Evolutionary conservation across 2,888 invertebrate species (phyloP), one percentile per base, ranked within the genome.

Genomic region (Drosophila incognita): DNA sequence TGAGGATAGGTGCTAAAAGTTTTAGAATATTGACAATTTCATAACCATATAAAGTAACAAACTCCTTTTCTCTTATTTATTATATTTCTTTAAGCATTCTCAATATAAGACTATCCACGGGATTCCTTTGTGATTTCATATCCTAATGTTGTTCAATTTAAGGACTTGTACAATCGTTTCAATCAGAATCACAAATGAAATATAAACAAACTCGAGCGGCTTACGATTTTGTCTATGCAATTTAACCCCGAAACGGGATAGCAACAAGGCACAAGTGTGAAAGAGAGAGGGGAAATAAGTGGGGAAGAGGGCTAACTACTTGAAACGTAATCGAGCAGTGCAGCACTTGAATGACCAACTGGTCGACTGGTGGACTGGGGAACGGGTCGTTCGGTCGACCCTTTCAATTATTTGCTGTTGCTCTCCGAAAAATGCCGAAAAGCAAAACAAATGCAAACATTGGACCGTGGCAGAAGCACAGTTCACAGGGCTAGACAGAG

Each of bases 381-480:
- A 10, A 18, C 49, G 42, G 42, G 42, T 51, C 33, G 54, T 15
- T 36, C 61, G 79, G 63, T 65, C 79, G 76, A 84, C 90, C 90
- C 85, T 85, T 85, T 89, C 88, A 87, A 85, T 85, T 90, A 85
- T 90, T 89, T 85, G 85, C 87, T 79, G 69, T 81, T 83, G 62
- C 74, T 75, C 77, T 70, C 67, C 71, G 71, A 80, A 81, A 73
- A 83, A 84, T 83, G 76, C 84, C 84, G 75, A 87, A 81, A 89
- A 87, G 82, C 82, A 89, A 88, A 86, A 90, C 88, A 90, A 88
- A 90, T 88, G 88, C 90, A 86, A 90, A 86, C 89, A 86, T 82
- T 76, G 80, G 52, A 57, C 71, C 36, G 29, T 63, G 51, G 40
- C 76, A 69, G 65, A 38, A 78, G 58, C 64, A 52, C 66, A 56